Evolutionary conservation across 2,113 vertebrate genomes (phyloP).

Genomic region (Phalacrocorax brasilianus): DNA sequence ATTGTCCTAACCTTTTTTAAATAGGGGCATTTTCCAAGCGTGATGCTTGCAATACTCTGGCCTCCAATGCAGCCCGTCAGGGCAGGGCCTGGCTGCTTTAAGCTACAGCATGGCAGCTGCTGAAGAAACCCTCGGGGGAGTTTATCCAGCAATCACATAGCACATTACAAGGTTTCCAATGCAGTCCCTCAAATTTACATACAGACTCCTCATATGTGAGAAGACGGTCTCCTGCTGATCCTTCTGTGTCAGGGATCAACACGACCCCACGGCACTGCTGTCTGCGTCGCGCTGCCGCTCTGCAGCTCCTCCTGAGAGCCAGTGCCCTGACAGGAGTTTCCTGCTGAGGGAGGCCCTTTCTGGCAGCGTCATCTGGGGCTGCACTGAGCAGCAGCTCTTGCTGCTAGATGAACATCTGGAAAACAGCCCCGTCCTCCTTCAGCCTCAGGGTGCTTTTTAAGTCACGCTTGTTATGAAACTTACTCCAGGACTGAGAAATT

Average conservation of each 20-base stretch:
- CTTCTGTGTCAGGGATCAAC: slow-evolving; percentile 11
- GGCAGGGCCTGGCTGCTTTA: not conserved
- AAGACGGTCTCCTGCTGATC: not conserved
- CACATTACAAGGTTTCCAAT: not conserved
- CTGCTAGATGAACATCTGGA: not conserved
- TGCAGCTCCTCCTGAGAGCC: not conserved
- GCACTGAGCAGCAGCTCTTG: not conserved
- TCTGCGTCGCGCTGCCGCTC: not conserved
- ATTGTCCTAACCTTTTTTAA: not conserved
- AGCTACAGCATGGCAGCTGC: not conserved
- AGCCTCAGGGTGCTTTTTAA: not conserved
- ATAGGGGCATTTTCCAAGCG: not conserved
- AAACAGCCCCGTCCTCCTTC: not conserved
- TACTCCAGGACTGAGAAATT: not conserved
- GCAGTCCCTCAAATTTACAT: not conserved
- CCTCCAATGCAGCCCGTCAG: not conserved
- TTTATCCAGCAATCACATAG: not conserved
- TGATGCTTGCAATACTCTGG: not conserved
- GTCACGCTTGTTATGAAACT: not conserved
- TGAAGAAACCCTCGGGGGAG: not conserved
- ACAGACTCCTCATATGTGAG: not conserved
- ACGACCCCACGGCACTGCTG: not conserved
- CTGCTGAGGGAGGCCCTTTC: not conserved
- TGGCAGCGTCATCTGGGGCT: not conserved
- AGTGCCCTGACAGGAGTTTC: not conserved